Percentiles rank a stretch among this genome's conserved stretches.
Conservation (phyloP, 2,113 vertebrate genomes). For the Istiophorus platypterus region DNA sequence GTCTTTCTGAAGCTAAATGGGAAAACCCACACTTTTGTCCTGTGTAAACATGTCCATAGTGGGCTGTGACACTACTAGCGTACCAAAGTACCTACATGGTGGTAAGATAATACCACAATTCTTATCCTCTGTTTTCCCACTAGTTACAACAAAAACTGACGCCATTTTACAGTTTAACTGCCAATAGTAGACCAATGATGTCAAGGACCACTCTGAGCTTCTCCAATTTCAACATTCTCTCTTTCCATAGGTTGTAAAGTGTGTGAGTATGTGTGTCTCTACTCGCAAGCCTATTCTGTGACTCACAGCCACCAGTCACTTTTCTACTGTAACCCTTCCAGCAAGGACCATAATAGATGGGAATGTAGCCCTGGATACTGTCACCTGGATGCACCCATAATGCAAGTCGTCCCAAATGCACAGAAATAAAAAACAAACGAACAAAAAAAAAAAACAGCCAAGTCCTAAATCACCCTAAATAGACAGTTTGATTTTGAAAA, state of each 20-base stretch:
- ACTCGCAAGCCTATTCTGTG: slow-evolving; percentile 43
- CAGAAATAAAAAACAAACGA: slow-evolving; percentile 36
- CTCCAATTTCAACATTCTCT: slow-evolving; percentile 44
- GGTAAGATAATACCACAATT: background rate
- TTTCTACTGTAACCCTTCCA: slow-evolving; percentile 53
- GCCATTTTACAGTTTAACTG: background rate
- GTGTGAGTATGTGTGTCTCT: slow-evolving; percentile 12
- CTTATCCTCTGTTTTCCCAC: background rate
- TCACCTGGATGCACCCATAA: slow-evolving; percentile 45
- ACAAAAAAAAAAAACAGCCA: slow-evolving; percentile 35
- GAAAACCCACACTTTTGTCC: slow-evolving; percentile 35
- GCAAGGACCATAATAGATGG: slow-evolving; percentile 49
- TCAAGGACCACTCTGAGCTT: slow-evolving; percentile 22
- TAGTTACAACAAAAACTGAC: background rate
- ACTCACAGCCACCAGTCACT: slow-evolving; percentile 59
- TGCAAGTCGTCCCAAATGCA: slow-evolving; percentile 35
- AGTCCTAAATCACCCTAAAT: slow-evolving; percentile 10
- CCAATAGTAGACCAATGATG: background rate
- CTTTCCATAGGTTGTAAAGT: slow-evolving; percentile 19
- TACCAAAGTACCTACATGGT: background rate
- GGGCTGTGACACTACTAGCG: background rate
- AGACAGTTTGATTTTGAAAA: slow-evolving; percentile 14
- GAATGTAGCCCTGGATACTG: slow-evolving; percentile 68
- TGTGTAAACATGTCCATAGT: slow-evolving; percentile 23
- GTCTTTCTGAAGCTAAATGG: slow-evolving; percentile 29